Evolutionary conservation across 1,140 invertebrate species (phyloP).

Genomic region (Propsilocerus akamusi): DNA sequence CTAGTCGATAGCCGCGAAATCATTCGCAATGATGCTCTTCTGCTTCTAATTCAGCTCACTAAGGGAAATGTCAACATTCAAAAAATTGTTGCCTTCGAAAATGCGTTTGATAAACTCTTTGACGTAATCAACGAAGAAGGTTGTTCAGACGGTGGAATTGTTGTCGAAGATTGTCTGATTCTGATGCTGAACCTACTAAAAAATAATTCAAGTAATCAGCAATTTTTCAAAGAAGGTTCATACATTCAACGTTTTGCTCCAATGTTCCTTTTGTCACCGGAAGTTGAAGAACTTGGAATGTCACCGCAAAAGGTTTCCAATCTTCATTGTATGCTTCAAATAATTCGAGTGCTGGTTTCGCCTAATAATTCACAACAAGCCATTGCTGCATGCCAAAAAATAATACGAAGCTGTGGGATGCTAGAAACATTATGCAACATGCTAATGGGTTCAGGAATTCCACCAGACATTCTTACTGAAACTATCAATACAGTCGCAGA

Average conservation of each 20-base stretch:
- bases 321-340: constrained; percentile 77
- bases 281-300: constrained; percentile 64
- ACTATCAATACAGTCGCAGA: constrained; percentile 92
- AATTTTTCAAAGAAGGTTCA: constrained; percentile 94
- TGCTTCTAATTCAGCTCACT: constrained; percentile 85
- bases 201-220: constrained; percentile 95
- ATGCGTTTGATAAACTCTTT: constrained; percentile 90
- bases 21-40: constrained; percentile 85
- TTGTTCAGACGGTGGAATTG: constrained; percentile 85
- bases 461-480: constrained; percentile 88
- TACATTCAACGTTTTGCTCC: constrained; percentile 78
- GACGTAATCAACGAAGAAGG: constrained; percentile 88
- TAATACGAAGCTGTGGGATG: constrained; percentile 67
- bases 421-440: constrained; percentile 71
- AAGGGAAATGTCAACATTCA: constrained; percentile 96
- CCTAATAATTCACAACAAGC: constrained; percentile 64
- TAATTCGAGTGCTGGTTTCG: constrained; percentile 75
- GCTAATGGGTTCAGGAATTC: constrained; percentile 89
- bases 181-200: constrained; percentile 85
- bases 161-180: constrained; percentile 95
- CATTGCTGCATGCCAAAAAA: constrained; percentile 67
- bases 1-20: constrained; percentile 87
- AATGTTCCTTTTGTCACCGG: constrained; percentile 63
- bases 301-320: constrained; percentile 89
- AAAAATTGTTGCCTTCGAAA: constrained; percentile 99